Evolutionary conservation across 2,113 vertebrate species (phyloP).

Genomic region (Argyrosomus japonicus): DNA sequence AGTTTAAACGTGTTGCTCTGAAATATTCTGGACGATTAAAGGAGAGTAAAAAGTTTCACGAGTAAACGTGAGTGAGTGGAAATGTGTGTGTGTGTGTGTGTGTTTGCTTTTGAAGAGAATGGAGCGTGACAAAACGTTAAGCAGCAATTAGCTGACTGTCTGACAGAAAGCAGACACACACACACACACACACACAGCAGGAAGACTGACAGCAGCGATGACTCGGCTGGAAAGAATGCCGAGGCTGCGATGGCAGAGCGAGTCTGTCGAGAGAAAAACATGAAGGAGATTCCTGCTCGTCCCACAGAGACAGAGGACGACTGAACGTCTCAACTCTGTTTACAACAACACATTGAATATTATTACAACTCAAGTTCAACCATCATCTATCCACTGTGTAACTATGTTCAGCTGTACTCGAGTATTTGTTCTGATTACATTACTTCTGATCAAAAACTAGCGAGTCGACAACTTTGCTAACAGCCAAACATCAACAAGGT

Average conservation of each 20-base stretch:
- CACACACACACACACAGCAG: constrained; percentile 11
- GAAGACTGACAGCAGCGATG: constrained; percentile 65
- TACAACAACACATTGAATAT: not conserved
- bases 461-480: too few relatives aligned
- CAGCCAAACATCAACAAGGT: too few relatives aligned
- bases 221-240: constrained; percentile 80
- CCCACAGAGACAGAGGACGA: constrained; percentile 8
- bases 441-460: too few relatives aligned
- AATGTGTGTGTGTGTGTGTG: not conserved
- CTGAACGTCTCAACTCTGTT: not conserved
- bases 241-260: constrained; percentile 55
- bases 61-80: not conserved
- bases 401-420: too few relatives aligned
- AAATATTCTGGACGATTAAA: not conserved
- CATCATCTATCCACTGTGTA: too few relatives aligned
- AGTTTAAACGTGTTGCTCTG: not conserved
- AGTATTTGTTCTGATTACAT: too few relatives aligned
- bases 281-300: constrained; percentile 43
- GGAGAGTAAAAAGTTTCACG: not conserved
- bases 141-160: constrained; percentile 35
- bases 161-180: constrained; percentile 26
- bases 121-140: constrained; percentile 35
- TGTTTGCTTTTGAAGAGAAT: constrained; percentile 2
- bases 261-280: constrained; percentile 8
- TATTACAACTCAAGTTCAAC: too few relatives aligned